Base-by-base conservation (phyloP, 37 sponge, comb jelly and placozoan genomes). In the Theonella swinhoei region DNA sequence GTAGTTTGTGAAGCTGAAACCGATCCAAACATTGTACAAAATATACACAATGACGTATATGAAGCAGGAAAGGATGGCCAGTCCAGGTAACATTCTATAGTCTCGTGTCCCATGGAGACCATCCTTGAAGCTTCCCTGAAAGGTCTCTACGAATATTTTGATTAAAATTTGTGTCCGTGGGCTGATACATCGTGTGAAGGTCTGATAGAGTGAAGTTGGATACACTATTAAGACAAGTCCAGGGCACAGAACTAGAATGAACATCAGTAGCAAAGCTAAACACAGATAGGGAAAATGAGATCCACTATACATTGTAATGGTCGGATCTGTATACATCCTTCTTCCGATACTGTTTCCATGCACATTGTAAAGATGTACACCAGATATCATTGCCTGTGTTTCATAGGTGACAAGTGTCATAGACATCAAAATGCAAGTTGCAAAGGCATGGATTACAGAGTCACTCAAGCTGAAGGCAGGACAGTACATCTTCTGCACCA, bases 391-490 rank as follows among this genome's bases (percentile, higher is more conserved):
- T 22, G 70, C 61, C 3, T 70, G 33, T 0, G 81, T 43, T 32
- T 67, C 69, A 26, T 61, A 42, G 28, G 36, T 26, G 61, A 25
- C 60, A 0, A 68, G 26, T 5, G 60, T 47, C 47, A 68, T 68
- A 14, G 81, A 71, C 28, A 81, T 37, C 8, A 81, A 38, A 38
- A 70, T 69, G 60, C 69, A 68, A 28, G 81, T 47, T 0, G 81
- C 81, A 43, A 81, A 47, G 38, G 70, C 81, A 70, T 81, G 68
- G 24, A 81, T 25, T 34, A 81, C 61, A 25, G 68, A 67, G 31
- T 62, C 25, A 47, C 54, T 47, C 11, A 47, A 47, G 54, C 54
- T 47, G 11, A 17, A 17, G 54, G 14, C 54, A 14, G 14, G 54
- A 5, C 5, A 20, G 34, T 3, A 68, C 11, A 24, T 1, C 2